phyloP scores from a whole-genome alignment of 2,888 invertebrate species.

The Chrysolina americana region DNA sequence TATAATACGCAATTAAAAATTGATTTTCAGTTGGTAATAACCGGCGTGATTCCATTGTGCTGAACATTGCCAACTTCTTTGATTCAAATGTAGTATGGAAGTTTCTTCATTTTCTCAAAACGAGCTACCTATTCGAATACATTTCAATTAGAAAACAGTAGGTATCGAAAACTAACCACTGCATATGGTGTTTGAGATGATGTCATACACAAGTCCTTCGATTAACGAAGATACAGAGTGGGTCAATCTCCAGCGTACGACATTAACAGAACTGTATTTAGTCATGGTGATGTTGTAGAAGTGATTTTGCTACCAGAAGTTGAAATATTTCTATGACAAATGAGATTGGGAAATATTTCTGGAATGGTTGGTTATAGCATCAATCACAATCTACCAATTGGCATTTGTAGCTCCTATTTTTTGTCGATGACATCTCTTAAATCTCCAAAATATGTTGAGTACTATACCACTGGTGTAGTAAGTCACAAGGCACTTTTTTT shows the following conservation, averaged over 20 bases:
- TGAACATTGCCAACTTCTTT: not conserved
- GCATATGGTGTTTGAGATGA: not conserved
- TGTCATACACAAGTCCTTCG: not conserved
- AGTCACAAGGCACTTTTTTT: too few relatives aligned
- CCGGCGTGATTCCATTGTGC: not conserved
- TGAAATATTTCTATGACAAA: too few relatives aligned
- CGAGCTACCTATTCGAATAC: too few relatives aligned
- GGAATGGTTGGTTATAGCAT: too few relatives aligned
- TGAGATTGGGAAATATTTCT: too few relatives aligned
- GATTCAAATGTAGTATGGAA: not conserved
- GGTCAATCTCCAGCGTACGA: not conserved
- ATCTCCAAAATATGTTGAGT: too few relatives aligned
- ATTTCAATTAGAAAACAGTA: not conserved
- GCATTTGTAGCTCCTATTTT: too few relatives aligned
- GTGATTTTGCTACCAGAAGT: not conserved
- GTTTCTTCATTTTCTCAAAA: too few relatives aligned
- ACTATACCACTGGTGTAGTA: too few relatives aligned
- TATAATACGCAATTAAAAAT: not conserved
- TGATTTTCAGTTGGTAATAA: not conserved
- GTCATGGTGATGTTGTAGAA: not conserved
- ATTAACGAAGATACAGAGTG: not conserved
- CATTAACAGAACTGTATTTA: conserved; percentile 6
- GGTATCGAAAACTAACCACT: not conserved
- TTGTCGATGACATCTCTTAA: too few relatives aligned
- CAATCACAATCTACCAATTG: too few relatives aligned